These are phyloP conservation scores for Sebastes nivosus DNA, from an alignment of 2,797 vertebrate species.

Conservation along the genomic window DNA sequence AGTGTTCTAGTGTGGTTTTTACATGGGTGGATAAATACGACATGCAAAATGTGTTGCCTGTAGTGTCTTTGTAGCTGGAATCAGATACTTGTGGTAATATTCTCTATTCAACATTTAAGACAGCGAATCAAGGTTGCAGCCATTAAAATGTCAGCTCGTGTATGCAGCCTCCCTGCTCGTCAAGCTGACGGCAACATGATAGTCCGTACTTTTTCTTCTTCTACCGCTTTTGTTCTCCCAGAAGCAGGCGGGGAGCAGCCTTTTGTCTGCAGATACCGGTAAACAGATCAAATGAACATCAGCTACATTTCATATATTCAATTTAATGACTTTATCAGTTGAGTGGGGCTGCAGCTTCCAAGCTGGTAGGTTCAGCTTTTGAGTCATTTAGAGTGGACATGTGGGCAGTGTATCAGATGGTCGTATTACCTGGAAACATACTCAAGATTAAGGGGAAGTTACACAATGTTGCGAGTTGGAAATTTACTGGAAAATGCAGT, in stretches of 20 bases:
- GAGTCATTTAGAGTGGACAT: background rate
- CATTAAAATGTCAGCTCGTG: slow-evolving; percentile 67
- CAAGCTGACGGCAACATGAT: slow-evolving; percentile 49
- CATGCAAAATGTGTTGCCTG: slow-evolving; percentile 1
- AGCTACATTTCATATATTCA: slow-evolving; percentile 13
- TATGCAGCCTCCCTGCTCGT: slow-evolving; percentile 47
- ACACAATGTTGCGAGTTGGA: background rate
- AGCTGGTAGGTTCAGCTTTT: background rate
- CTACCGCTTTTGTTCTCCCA: slow-evolving; percentile 31
- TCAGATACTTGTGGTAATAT: slow-evolving; percentile 38
- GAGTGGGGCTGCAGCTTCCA: slow-evolving; percentile 4
- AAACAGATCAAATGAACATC: slow-evolving; percentile 46
- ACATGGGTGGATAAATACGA: background rate
- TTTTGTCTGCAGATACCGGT: slow-evolving; percentile 35
- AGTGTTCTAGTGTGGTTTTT: slow-evolving; percentile 27
- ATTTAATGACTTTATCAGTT: slow-evolving; percentile 30
- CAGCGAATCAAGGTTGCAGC: slow-evolving; percentile 27
- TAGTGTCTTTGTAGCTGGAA: slow-evolving; percentile 34
- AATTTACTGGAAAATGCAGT: background rate
- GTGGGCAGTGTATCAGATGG: background rate
- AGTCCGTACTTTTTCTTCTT: slow-evolving; percentile 32
- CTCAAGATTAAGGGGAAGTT: background rate
- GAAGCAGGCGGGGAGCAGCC: slow-evolving; percentile 11
- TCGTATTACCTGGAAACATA: slow-evolving; percentile 1
- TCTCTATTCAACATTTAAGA: slow-evolving; percentile 11